Evolutionary conservation across 2,797 vertebrate species (phyloP).

Genomic region (Epinephelus coioides): DNA sequence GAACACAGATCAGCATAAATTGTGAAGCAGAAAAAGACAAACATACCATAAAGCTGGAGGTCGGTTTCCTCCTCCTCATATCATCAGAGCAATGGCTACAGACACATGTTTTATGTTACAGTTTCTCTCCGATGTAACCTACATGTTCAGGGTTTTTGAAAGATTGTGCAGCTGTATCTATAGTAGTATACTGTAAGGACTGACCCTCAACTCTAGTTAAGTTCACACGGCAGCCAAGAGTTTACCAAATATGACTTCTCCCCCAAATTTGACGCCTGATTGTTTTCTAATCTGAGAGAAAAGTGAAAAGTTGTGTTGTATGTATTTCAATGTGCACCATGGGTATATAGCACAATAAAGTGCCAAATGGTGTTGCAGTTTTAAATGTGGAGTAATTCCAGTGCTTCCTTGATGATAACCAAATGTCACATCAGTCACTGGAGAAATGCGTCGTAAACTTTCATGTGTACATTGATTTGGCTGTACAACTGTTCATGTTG

Average conservation of each 20-base stretch:
- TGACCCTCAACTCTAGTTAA: neutral
- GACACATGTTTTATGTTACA: conserved; percentile 42
- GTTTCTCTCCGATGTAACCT: neutral
- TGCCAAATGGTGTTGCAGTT: neutral
- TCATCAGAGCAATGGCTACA: conserved; percentile 2
- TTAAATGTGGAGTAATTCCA: neutral
- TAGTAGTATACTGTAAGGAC: neutral
- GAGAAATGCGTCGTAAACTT: neutral
- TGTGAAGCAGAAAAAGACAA: conserved; percentile 41
- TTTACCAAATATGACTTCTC: neutral
- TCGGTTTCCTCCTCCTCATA: conserved; percentile 34
- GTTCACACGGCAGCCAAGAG: neutral
- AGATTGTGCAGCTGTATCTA: conserved; percentile 19
- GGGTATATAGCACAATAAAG: neutral
- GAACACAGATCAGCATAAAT: conserved; percentile 57
- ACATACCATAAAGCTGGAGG: conserved; percentile 35
- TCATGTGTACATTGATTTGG: neutral
- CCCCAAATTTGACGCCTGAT: neutral
- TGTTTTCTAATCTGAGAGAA: neutral
- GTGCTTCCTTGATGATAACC: neutral
- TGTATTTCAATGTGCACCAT: neutral
- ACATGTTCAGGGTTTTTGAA: conserved; percentile 12
- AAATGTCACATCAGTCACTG: neutral
- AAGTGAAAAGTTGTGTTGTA: neutral
- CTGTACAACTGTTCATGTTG: too few species aligned